Base-by-base conservation (phyloP, 2,113 vertebrate species). In the Corythoichthys haematopterus region DNA sequence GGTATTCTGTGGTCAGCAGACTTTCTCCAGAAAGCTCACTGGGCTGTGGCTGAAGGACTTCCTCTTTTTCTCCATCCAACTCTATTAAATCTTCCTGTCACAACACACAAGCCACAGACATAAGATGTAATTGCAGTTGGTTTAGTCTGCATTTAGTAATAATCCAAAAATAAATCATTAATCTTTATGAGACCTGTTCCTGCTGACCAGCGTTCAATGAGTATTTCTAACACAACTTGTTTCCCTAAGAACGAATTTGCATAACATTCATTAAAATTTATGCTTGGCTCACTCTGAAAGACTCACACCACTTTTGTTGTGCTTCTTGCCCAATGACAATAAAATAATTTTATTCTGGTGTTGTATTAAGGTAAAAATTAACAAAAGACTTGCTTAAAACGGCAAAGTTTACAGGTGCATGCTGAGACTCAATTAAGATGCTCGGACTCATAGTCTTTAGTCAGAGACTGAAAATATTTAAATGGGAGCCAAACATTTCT, bases 21-120 rank as follows among this genome's bases (percentile, higher is more conserved):
- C 93, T 93, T 88, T 99, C 97, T 37, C 97, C 97, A 2, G 89
- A 89, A 59, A 98, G 93, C 33, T 99, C 97, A 38, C 94, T 92
- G 2, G 91, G 84, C 65, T 95, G 93, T 35, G 94, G 93, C 0
- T 95, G 91, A 43, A 99, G 87, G 65, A 93, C 78, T 69, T 99
- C 97, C 3, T 96, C 94, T 84, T 93, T 94, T 85, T 99, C 94
- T 68, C 96, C 83, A 59, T 97, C 94, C 0, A 91, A 87, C 66
- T 98, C 96, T 91, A 98, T 90, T 55, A 91, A 80, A 75, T 97
- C 93, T 15, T 89, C 92, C 83, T 97, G 91, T 79, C 79, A 60
- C 2, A 65, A 40, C 9, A 66, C 33, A 71, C 67, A 59, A 7
- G 15, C 70, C 0, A 58, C 13, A 64, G 8, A 51, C 43, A 10